A percentile compares a stretch with the other conserved stretches of the same genome.
phyloP scores from a whole-genome alignment of 1,140 invertebrate genomes.

The Drosophila ironensis region DNA sequence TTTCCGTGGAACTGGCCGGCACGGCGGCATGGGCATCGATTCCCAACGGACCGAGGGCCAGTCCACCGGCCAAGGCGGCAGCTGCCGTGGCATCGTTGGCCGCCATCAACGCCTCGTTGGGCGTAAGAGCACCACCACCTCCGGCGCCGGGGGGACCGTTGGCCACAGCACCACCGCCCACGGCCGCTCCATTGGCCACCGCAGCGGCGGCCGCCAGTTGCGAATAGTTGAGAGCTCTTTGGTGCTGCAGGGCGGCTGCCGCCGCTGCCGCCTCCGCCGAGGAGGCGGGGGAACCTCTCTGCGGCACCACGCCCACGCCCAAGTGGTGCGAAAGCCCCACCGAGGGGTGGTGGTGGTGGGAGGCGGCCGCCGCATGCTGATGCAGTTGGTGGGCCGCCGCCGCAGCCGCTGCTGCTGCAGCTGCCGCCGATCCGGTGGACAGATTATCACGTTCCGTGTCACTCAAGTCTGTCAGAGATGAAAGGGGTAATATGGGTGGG shows the following conservation, averaged over 20 bases:
- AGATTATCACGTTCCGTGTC: conserved; percentile 81
- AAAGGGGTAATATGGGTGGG: too few species aligned
- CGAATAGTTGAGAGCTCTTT: conserved; percentile 88
- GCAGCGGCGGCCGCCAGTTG: conserved; percentile 84
- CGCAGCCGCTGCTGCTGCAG: conserved; percentile 62
- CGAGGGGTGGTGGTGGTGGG: conserved; percentile 47
- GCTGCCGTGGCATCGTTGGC: conserved; percentile 79
- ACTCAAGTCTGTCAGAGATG: conserved; percentile 81
- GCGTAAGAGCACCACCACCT: conserved; percentile 60
- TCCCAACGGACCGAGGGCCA: conserved; percentile 79
- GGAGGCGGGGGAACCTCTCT: conserved; percentile 42
- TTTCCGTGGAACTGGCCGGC: conserved; percentile 92
- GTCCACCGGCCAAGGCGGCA: conserved; percentile 74
- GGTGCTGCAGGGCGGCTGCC: conserved; percentile 83
- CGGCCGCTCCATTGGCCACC: conserved; percentile 79
- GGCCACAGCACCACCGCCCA: conserved; percentile 37
- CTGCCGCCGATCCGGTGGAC: conserved; percentile 69
- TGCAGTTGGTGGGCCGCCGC: conserved; percentile 65
- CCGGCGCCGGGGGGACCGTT: conserved; percentile 45
- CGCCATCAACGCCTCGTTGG: conserved; percentile 66
- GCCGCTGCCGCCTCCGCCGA: conserved; percentile 57
- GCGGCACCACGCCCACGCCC: conserved; percentile 53
- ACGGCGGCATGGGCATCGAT: conserved; percentile 71
- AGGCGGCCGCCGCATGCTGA: conserved; percentile 58
- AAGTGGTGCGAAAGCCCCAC: conserved; percentile 69